Evolutionary conservation across 2,797 vertebrate species (phyloP).

Genomic region (Menidia menidia): DNA sequence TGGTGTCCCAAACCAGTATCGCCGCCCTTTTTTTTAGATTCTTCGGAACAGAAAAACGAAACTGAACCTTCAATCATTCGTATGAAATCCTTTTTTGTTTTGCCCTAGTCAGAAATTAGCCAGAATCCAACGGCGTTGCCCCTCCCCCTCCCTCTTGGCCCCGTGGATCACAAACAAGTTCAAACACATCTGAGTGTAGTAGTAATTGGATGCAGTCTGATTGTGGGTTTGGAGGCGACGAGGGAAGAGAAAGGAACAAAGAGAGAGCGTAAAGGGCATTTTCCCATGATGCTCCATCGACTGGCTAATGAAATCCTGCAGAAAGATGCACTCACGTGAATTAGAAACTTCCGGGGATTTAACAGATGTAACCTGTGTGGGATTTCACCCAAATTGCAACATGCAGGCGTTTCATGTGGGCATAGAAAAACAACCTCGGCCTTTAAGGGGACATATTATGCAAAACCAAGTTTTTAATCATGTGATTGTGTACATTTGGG

Average conservation of each 20-base stretch:
- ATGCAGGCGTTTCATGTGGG: conserved; percentile 52
- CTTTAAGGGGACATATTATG: no score
- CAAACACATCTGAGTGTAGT: conserved; percentile 39
- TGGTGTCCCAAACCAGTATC: not conserved
- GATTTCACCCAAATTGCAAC: conserved; percentile 45
- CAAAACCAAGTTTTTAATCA: conserved; percentile 39
- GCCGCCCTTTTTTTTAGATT: not conserved
- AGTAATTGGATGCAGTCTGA: conserved; percentile 18
- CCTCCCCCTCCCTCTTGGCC: not conserved
- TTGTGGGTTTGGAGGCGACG: conserved; percentile 3
- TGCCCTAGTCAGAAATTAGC: conserved; percentile 5
- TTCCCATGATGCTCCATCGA: conserved; percentile 50
- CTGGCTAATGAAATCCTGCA: conserved; percentile 40
- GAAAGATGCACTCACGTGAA: conserved; percentile 16
- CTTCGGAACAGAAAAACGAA: not conserved
- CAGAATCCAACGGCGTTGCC: not conserved
- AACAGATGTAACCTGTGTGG: conserved; percentile 39
- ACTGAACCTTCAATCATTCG: conserved; percentile 3
- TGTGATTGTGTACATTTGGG: no score
- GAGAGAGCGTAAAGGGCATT: conserved; percentile 25
- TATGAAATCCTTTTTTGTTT: conserved; percentile 9
- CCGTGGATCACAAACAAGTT: conserved; percentile 31
- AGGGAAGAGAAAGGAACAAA: no score
- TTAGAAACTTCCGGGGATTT: conserved; percentile 49
- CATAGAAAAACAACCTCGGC: conserved; percentile 22